A percentile compares a stretch with the other conserved stretches of the same genome.
phyloP scores from a whole-genome alignment of 2,888 invertebrate genomes.

The Conistra vaccinii region DNA sequence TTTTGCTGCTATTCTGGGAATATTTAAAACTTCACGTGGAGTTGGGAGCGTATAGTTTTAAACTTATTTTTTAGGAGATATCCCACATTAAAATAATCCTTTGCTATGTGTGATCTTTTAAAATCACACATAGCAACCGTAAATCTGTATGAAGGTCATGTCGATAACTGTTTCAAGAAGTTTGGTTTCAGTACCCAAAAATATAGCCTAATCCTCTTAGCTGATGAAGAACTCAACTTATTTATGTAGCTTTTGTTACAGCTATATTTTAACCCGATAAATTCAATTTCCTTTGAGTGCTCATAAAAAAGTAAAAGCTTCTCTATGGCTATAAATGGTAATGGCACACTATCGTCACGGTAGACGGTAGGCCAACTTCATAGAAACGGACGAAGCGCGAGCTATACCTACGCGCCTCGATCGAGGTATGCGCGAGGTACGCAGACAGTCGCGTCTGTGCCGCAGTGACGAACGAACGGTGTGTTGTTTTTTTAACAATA shows the following conservation, averaged over 20 bases:
- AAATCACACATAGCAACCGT: not conserved
- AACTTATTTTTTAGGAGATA: not conserved
- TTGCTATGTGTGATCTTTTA: too few species aligned
- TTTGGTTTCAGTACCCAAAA: slow-evolving; percentile 18
- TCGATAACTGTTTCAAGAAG: not conserved
- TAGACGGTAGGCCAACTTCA: too few species aligned
- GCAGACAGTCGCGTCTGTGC: too few species aligned
- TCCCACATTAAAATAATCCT: not conserved
- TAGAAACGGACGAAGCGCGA: too few species aligned
- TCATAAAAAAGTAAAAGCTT: slow-evolving; percentile 58
- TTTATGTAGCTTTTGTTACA: slow-evolving; percentile 42
- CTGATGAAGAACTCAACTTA: slow-evolving; percentile 42
- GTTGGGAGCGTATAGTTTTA: too few species aligned
- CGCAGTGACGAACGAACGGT: too few species aligned
- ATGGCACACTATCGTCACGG: slow-evolving; percentile 41
- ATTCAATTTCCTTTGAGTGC: slow-evolving; percentile 63
- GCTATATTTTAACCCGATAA: slow-evolving; percentile 56
- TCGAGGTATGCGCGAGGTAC: too few species aligned
- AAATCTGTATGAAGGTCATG: not conserved
- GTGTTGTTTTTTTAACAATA: too few species aligned
- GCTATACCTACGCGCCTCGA: too few species aligned
- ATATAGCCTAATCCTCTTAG: slow-evolving; percentile 43
- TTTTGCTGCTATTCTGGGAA: too few species aligned
- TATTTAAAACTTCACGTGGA: too few species aligned
- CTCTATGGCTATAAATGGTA: slow-evolving; percentile 46